Evolutionary conservation across 2,797 vertebrate genomes (phyloP), one percentile per base, ranked within the genome.

Genomic region (Gallinago solitaria): DNA sequence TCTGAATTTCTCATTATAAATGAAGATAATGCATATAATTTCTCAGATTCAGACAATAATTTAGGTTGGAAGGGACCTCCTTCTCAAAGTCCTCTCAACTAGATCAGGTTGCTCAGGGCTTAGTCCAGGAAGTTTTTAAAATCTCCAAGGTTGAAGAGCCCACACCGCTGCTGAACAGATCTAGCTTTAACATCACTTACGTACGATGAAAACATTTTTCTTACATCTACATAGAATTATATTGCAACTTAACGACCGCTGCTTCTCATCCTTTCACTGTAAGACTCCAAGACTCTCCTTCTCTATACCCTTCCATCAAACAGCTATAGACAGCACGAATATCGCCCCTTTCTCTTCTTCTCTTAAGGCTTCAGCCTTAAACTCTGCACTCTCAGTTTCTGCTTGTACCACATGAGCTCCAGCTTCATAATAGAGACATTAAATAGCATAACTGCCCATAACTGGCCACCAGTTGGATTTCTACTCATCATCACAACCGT

Each of bases 401-500:
- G n/a, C 50, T 67, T 21, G 13, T 7, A 56, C 21, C 25, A 27
- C 0, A 0, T 9, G 14, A 60, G 8, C 19, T 89, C 39, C 56
- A 83, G 41, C 19, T 61, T 51, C 16, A 47, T 68, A 33, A 28
- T 11, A 16, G 37, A 78, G 57, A 60, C 16, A 13, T 53, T 60
- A 23, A 63, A 23, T 27, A 23, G 14, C 14, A 37, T 0, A 65
- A 12, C 12, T 60, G 33, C 8, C 25, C 16, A 7, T 33, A 45
- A 60, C 27, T 39, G 74, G 13, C 12, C 68, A 56, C 24, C 28
- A 57, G 18, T 1, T 43, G 41, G 20, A 70, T 82, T 77, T 78
- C 70, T 50, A 8, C 33, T 67, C 53, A 45, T 25, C 13, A 43
- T 50, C 54, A 65, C 19, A 78, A 4, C 23, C 16, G 48, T 51